Conservation (phyloP, 2,797 vertebrate genomes). For the Diglossa cyanea region DNA sequence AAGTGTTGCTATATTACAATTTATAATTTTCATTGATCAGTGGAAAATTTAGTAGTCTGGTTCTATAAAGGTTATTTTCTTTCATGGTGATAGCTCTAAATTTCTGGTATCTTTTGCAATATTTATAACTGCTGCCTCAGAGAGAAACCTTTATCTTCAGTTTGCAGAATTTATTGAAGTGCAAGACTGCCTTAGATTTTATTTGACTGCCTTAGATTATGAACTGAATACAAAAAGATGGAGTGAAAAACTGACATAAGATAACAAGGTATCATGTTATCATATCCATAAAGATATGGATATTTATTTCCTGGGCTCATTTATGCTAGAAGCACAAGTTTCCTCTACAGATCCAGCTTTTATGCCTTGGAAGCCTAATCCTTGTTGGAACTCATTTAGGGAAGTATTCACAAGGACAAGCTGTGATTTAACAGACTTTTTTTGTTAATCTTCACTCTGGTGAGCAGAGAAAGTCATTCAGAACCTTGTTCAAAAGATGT, state of each 20-base stretch:
- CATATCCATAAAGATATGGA: not conserved
- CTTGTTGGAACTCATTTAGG: not conserved
- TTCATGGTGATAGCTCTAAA: not conserved
- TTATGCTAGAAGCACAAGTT: not conserved
- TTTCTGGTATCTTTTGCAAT: not conserved
- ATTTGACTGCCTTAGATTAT: not conserved
- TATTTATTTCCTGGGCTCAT: not conserved
- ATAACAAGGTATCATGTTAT: not conserved
- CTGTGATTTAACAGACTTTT: not conserved
- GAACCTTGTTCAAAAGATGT: not conserved
- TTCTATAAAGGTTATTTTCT: not conserved
- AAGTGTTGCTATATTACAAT: not conserved
- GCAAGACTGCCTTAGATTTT: not conserved
- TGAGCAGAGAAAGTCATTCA: not conserved
- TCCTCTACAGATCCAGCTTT: not conserved
- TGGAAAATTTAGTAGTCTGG: not conserved
- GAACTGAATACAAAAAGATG: not conserved
- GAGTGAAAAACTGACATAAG: not conserved
- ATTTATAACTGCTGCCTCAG: not conserved
- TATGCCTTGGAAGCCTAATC: not conserved
- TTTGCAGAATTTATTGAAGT: not conserved
- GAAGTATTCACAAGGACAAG: not conserved
- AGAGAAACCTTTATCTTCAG: not conserved
- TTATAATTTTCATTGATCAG: not conserved
- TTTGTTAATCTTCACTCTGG: not conserved